Evolutionary conservation across 2,113 vertebrate genomes (phyloP).

Genomic region (Erpornis zantholeuca): DNA sequence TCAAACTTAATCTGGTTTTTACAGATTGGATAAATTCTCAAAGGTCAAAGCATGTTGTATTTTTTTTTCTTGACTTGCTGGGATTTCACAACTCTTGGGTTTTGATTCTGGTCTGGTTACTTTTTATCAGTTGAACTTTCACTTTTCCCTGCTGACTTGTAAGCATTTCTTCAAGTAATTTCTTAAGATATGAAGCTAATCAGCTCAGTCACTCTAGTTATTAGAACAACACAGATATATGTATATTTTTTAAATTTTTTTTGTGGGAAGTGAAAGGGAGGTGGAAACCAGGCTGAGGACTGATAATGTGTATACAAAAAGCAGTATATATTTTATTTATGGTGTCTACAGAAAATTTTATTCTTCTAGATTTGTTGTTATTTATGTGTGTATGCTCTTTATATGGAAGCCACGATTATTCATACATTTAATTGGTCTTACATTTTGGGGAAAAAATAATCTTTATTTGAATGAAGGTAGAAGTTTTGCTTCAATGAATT

Average conservation of each 20-base stretch:
- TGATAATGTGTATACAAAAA: not conserved
- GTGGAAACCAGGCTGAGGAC: not conserved
- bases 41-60: not conserved
- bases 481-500: not conserved
- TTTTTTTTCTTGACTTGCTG: not conserved
- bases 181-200: not conserved
- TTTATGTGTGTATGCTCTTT: not conserved
- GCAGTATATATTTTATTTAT: not conserved
- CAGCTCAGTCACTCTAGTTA: not conserved
- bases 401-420: not conserved
- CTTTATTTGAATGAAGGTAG: not conserved
- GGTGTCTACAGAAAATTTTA: not conserved
- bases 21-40: not conserved
- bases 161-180: slow-evolving; percentile 1
- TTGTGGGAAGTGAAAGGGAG: not conserved
- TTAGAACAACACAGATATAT: not conserved
- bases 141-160: not conserved
- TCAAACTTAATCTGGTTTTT: not conserved
- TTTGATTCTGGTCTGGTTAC: slow-evolving; percentile 6
- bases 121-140: slow-evolving; percentile 56
- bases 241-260: not conserved
- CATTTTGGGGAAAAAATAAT: not conserved
- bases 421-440: not conserved
- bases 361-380: not conserved
- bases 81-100: not conserved